A percentile compares a stretch with the other conserved stretches of the same genome.
Conservation (phyloP, 2,113 vertebrate species). For the Ailurus styani region DNA sequence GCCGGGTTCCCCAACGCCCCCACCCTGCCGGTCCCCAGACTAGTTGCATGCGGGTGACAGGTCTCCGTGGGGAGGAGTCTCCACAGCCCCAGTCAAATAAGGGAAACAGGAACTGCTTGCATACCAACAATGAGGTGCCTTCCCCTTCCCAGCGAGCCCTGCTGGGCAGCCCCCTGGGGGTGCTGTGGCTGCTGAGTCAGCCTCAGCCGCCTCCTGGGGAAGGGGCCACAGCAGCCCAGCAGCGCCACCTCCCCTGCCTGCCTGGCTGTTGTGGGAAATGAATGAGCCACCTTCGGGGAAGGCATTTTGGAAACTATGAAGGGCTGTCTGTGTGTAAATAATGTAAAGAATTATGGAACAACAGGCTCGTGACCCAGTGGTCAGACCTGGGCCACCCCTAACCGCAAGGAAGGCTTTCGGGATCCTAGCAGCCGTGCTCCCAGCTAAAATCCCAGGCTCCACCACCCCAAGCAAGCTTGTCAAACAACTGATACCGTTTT, state of each 20-base stretch:
- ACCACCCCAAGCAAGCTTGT: background rate
- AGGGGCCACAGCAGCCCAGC: background rate
- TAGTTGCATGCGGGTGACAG: background rate
- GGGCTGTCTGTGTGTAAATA: background rate
- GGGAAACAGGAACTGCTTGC: constrained; percentile 29
- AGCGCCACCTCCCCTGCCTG: background rate
- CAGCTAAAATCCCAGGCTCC: background rate
- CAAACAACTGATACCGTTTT: background rate
- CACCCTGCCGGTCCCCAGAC: background rate
- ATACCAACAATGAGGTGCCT: rapidly evolving
- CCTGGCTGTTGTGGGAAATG: background rate
- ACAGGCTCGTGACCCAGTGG: background rate
- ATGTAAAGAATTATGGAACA: background rate
- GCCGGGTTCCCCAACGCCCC: no score
- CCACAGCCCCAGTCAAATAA: background rate
- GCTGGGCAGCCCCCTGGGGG: background rate
- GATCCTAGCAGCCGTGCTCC: background rate
- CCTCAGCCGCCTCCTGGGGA: background rate
- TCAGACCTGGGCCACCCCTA: background rate
- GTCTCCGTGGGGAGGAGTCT: background rate
- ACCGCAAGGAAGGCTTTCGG: background rate
- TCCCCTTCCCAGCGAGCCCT: background rate
- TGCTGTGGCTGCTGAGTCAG: background rate
- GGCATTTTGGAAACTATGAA: background rate
- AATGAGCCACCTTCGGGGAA: background rate